Conservation (phyloP, 2,113 vertebrate species). For the Polypterus senegalus region DNA sequence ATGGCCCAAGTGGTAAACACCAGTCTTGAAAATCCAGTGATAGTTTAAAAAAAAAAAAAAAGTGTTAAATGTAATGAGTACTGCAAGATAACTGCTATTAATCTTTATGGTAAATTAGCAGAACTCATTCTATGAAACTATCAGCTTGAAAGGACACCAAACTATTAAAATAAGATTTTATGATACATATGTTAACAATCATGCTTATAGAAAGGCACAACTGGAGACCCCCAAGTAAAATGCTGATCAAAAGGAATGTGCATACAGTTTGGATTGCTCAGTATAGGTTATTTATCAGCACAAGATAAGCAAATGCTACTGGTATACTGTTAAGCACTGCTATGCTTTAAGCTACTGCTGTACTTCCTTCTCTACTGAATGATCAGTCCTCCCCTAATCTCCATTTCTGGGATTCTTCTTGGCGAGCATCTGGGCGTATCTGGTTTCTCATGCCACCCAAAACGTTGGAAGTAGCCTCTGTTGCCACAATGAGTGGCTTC, state of each 20-base stretch:
- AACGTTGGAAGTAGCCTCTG: slow-evolving; percentile 90
- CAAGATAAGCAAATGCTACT: slow-evolving; percentile 26
- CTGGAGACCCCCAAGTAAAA: slow-evolving; percentile 30
- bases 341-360: slow-evolving; percentile 4
- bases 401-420: slow-evolving; percentile 97
- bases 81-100: no score
- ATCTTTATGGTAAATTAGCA: no score
- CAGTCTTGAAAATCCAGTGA: no score
- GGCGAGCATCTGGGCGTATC: slow-evolving; percentile 85
- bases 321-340: background rate
- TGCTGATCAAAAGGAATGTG: slow-evolving; percentile 20
- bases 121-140: no score
- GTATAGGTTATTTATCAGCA: slow-evolving; percentile 20
- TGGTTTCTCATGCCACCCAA: slow-evolving; percentile 96
- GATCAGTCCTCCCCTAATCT: slow-evolving; percentile 69
- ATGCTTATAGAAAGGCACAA: slow-evolving; percentile 48
- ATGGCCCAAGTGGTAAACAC: no score
- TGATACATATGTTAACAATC: slow-evolving; percentile 14
- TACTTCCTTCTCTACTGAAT: background rate
- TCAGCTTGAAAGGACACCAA: no score
- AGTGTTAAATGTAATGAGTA: no score
- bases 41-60: no score
- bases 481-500: slow-evolving; percentile 88
- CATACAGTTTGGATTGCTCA: slow-evolving; percentile 22
- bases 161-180: no score